A percentile compares a stretch with the other conserved stretches of the same genome.
These are phyloP conservation scores for Pachydiplax longipennis DNA, from an alignment of 2,888 invertebrate genomes.

Conservation along the genomic window DNA sequence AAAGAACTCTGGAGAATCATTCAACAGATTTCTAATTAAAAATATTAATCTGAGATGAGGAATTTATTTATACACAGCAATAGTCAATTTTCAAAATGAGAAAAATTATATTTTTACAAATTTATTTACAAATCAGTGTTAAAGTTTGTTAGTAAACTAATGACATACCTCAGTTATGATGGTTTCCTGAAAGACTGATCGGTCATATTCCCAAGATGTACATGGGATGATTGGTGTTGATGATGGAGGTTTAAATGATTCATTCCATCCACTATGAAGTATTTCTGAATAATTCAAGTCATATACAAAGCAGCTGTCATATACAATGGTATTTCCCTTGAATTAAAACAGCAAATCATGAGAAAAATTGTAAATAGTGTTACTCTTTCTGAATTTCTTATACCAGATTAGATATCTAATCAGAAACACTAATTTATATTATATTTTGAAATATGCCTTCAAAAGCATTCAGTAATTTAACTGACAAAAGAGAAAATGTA, in stretches of 20 bases:
- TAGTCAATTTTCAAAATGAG: not conserved
- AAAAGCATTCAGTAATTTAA: too few species aligned
- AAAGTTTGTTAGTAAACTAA: not conserved
- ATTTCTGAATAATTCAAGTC: slow-evolving; percentile 3
- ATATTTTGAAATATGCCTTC: too few species aligned
- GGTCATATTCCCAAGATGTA: slow-evolving; percentile 65
- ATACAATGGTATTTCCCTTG: not conserved
- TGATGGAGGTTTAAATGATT: not conserved
- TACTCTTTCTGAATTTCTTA: too few species aligned
- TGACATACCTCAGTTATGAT: slow-evolving; percentile 66
- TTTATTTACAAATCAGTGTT: too few species aligned
- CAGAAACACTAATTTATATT: too few species aligned
- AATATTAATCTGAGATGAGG: not conserved
- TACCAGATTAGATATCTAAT: too few species aligned
- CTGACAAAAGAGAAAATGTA: too few species aligned
- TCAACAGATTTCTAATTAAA: not conserved
- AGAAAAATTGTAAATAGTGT: too few species aligned
- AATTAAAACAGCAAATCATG: not conserved
- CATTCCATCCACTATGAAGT: not conserved
- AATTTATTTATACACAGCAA: not conserved
- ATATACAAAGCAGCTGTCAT: not conserved
- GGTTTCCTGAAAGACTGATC: slow-evolving; percentile 72
- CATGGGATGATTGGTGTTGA: slow-evolving; percentile 48
- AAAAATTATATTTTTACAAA: not conserved
- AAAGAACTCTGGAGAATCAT: not conserved